Evolutionary conservation across 1,140 invertebrate species (phyloP), one percentile per base, ranked within the genome.

Genomic region (Drosophila mayri): DNA sequence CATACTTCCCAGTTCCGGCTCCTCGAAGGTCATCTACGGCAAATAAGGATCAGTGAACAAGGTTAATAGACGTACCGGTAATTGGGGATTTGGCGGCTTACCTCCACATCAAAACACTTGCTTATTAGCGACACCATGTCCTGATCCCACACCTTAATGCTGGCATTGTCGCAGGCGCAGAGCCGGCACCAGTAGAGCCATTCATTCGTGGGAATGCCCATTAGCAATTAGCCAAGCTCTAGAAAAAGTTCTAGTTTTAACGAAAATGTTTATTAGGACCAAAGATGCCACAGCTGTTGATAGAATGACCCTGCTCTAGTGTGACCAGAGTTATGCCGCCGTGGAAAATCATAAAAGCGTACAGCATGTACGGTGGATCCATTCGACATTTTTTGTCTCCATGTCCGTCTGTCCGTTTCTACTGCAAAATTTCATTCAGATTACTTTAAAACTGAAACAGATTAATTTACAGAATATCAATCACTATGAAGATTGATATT

Each of bases 31-130:
- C 43, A 86, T 88, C 83, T 86, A 22, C 4, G 1, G 0, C 3
- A 44, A 40, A 30, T 16, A 30, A 16, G 14, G 20, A 12, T 10
- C 5, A 12, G 38, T 47, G 7, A 28, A 35, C 8, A 22, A 16
- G 14, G 3, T 22, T 2, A 18, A 5, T 32, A 22, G n/a, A 6
- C 4, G 12, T 1, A 22, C 8, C 8, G 9, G 5, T 4, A 25
- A 18, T 32, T 20, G 5, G 11, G 18, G 0, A 22, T 1, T 40
- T 43, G 25, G 38, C 12, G n/a, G 22, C 62, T 41, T 38, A 87
- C 82, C 67, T 88, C 63, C 30, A 86, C 84, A 54, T 86, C 84
- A 16, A 86, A 86, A 38, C 71, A 83, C 28, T 83, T 83, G 58
- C 76, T 80, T 10, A 83, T 85, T 32, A 76, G 43, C 11, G 47